A percentile compares a stretch with the other conserved stretches of the same genome.
Conservation (phyloP, 2,113 vertebrate species). For the Holacanthus passer region DNA sequence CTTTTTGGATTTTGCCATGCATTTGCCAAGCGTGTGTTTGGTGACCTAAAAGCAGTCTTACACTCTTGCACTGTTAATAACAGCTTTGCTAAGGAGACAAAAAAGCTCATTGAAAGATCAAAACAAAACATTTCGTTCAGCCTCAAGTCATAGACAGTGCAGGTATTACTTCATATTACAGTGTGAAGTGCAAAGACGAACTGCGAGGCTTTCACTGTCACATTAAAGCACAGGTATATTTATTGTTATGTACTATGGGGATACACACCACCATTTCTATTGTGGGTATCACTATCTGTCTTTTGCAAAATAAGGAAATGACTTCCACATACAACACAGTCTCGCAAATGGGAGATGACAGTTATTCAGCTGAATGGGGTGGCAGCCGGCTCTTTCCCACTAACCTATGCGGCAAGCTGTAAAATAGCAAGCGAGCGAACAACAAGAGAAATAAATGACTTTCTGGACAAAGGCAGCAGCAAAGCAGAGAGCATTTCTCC, state of each 20-base stretch:
- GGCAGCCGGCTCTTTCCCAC: slow-evolving; percentile 46
- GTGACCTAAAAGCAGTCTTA: slow-evolving; percentile 2
- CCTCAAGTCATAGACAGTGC: slow-evolving; percentile 10
- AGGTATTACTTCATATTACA: slow-evolving; percentile 41
- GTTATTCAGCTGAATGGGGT: slow-evolving; percentile 71
- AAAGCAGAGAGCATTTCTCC: slow-evolving; percentile 84
- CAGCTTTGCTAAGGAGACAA: not conserved
- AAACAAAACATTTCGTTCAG: slow-evolving; percentile 22
- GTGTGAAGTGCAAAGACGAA: slow-evolving; percentile 32
- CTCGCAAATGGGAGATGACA: slow-evolving; percentile 79
- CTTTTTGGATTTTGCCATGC: slow-evolving; percentile 13
- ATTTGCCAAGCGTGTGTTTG: not conserved
- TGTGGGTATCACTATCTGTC: slow-evolving; percentile 58
- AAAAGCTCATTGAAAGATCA: slow-evolving; percentile 27
- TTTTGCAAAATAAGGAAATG: slow-evolving; percentile 75
- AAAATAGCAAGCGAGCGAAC: slow-evolving; percentile 77
- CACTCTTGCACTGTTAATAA: not conserved
- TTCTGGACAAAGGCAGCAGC: slow-evolving; percentile 84
- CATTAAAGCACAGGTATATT: slow-evolving; percentile 62
- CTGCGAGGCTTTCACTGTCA: slow-evolving; percentile 40
- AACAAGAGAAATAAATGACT: slow-evolving; percentile 85
- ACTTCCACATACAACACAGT: slow-evolving; percentile 65
- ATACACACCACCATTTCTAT: slow-evolving; percentile 46
- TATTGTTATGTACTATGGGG: slow-evolving; percentile 51
- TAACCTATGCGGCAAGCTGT: slow-evolving; percentile 75